These are phyloP conservation scores for Caenorhabditis elegans DNA, from an alignment of 1,140 invertebrate species.

Conservation along the genomic window DNA sequence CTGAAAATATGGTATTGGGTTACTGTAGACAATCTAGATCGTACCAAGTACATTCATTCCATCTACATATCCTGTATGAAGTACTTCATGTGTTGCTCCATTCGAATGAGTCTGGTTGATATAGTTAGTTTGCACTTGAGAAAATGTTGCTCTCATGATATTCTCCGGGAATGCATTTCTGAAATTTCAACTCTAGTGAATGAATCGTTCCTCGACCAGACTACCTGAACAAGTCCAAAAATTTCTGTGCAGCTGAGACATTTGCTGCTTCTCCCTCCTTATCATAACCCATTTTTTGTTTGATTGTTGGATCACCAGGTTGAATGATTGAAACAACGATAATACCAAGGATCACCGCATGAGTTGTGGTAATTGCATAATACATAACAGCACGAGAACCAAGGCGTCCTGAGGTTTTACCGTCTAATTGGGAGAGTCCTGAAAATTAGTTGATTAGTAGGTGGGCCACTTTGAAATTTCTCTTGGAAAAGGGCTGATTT, in stretches of 20 bases:
- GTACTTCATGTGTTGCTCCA: not conserved
- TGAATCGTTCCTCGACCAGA: not conserved
- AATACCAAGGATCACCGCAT: slow-evolving; percentile 69
- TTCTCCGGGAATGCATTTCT: slow-evolving; percentile 66
- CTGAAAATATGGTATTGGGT: slow-evolving; percentile 52
- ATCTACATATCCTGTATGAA: slow-evolving; percentile 48
- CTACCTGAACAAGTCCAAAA: slow-evolving; percentile 89
- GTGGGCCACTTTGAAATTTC: too few relatives aligned
- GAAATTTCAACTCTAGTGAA: slow-evolving; percentile 1
- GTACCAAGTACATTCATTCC: slow-evolving; percentile 66
- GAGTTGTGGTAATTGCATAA: slow-evolving; percentile 69
- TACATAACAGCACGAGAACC: slow-evolving; percentile 69
- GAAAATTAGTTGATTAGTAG: too few relatives aligned
- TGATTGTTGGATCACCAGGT: slow-evolving; percentile 68
- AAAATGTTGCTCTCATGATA: slow-evolving; percentile 56
- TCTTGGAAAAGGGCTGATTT: too few relatives aligned
- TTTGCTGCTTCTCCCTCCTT: slow-evolving; percentile 59
- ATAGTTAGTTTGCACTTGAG: slow-evolving; percentile 56
- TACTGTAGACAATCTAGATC: slow-evolving; percentile 44
- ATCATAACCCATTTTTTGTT: slow-evolving; percentile 58
- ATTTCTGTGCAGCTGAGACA: slow-evolving; percentile 82
- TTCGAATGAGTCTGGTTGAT: not conserved
- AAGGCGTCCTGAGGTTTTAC: slow-evolving; percentile 68
- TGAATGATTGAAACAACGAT: slow-evolving; percentile 69
- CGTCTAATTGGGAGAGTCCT: slow-evolving; percentile 63